Conservation (phyloP, 1,140 invertebrate species). For the Drosophila setifemur region DNA sequence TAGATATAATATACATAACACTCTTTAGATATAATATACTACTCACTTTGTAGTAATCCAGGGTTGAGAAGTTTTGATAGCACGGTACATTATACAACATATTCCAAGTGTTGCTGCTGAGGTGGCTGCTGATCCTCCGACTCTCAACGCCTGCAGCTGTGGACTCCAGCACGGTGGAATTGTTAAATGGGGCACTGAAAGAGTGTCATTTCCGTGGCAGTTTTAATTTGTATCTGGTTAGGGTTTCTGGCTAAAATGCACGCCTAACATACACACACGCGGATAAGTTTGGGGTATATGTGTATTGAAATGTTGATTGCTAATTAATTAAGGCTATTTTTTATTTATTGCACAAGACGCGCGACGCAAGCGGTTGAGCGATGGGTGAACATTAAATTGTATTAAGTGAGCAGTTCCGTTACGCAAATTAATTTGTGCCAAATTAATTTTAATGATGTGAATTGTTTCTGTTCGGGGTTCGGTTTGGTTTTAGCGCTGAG, state of each 20-base stretch:
- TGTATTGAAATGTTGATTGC: constrained; percentile 11
- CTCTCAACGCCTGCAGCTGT: constrained; percentile 1
- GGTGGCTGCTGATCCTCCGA: constrained; percentile 13
- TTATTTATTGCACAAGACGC: constrained; percentile 41
- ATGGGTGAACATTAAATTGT: constrained; percentile 27
- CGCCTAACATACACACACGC: constrained; percentile 9
- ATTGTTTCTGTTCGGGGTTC: constrained; percentile 18
- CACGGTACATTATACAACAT: constrained; percentile 82
- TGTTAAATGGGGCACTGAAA: constrained; percentile 1
- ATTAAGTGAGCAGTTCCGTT: constrained; percentile 75
- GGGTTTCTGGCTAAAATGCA: neutral
- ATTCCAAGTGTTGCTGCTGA: constrained; percentile 66
- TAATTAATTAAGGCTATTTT: constrained; percentile 29
- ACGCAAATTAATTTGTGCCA: constrained; percentile 73
- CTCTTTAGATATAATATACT: too few relatives aligned
- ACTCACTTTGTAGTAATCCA: constrained; percentile 82
- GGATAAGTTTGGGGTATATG: neutral
- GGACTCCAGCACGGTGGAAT: neutral
- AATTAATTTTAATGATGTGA: constrained; percentile 52
- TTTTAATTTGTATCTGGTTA: neutral
- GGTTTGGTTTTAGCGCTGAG: constrained; percentile 20
- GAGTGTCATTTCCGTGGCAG: neutral
- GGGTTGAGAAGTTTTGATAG: constrained; percentile 82
- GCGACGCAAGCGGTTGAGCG: constrained; percentile 33
- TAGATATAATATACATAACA: too few relatives aligned